These are phyloP conservation scores for Mythimna lalbum DNA, from an alignment of 2,888 invertebrate genomes.

Conservation along the genomic window DNA sequence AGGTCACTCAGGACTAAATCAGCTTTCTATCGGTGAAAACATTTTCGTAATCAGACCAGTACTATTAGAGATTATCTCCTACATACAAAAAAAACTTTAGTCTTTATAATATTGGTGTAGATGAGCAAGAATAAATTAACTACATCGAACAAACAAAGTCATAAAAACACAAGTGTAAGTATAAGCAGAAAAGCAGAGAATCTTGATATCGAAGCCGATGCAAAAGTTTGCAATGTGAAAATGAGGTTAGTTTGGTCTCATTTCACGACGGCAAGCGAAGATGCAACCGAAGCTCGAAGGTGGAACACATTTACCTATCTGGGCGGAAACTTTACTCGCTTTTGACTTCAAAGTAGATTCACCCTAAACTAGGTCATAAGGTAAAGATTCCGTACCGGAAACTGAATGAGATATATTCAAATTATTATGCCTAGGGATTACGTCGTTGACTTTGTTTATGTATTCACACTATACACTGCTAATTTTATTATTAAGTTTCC, in stretches of 20 bases:
- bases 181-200: background rate
- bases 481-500: background rate
- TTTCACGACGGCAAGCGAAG: conserved; percentile 41
- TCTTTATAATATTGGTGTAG: too few species aligned
- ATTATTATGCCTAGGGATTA: conserved; percentile 1
- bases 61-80: too few species aligned
- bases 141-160: background rate
- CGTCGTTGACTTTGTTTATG: background rate
- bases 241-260: conserved; percentile 48
- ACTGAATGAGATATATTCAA: conserved; percentile 4
- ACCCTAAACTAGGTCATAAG: conserved; percentile 34
- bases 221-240: conserved; percentile 26
- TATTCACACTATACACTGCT: background rate
- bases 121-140: background rate
- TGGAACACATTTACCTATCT: conserved; percentile 51
- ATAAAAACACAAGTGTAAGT: background rate
- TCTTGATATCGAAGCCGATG: conserved; percentile 19
- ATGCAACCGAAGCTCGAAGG: conserved; percentile 40
- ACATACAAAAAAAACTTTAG: too few species aligned
- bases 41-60: too few species aligned
- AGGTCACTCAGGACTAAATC: too few species aligned
- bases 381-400: conserved; percentile 9
- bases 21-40: too few species aligned
- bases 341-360: conserved; percentile 43
- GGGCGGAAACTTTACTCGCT: conserved; percentile 47